Evolutionary conservation across 1,140 invertebrate species (phyloP).

Genomic region (Drosophila tsacasi): DNA sequence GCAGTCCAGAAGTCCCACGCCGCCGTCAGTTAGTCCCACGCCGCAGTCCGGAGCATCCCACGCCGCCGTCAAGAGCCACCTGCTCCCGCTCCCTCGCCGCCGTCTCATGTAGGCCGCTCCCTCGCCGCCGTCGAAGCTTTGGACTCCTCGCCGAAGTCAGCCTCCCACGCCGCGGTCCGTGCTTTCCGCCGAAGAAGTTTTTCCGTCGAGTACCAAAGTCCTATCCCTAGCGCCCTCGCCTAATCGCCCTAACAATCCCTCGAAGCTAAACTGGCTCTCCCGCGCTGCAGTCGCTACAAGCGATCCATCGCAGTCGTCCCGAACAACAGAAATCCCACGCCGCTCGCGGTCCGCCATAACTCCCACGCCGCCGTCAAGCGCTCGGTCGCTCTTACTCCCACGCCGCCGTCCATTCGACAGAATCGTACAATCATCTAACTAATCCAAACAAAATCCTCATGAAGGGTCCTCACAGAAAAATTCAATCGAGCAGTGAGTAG

Average conservation of each 20-base stretch:
- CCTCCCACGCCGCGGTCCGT: slow-evolving; percentile 43
- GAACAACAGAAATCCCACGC: slow-evolving; percentile 10
- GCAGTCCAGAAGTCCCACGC: slow-evolving; percentile 53
- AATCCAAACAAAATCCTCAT: slow-evolving; percentile 40
- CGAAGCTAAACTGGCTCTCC: slow-evolving; percentile 28
- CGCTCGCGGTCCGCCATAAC: neutral
- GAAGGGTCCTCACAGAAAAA: slow-evolving; percentile 36
- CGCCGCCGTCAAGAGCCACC: slow-evolving; percentile 56
- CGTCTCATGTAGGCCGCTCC: slow-evolving; percentile 13
- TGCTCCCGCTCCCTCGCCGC: slow-evolving; percentile 32
- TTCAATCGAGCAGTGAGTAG: slow-evolving; percentile 10
- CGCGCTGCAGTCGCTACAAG: slow-evolving; percentile 38
- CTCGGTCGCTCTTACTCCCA: neutral
- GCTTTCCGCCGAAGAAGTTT: neutral
- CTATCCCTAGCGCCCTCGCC: slow-evolving; percentile 39
- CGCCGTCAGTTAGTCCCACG: slow-evolving; percentile 60
- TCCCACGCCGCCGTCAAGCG: slow-evolving; percentile 47
- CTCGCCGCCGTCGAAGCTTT: slow-evolving; percentile 41
- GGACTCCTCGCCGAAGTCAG: neutral
- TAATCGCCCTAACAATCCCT: slow-evolving; percentile 49
- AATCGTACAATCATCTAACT: slow-evolving; percentile 57
- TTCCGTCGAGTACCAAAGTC: neutral
- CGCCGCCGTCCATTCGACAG: slow-evolving; percentile 50
- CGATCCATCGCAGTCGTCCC: slow-evolving; percentile 1
- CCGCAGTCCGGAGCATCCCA: slow-evolving; percentile 59